Evolutionary conservation across 2,113 vertebrate genomes (phyloP).

Genomic region (Trichechus manatus): DNA sequence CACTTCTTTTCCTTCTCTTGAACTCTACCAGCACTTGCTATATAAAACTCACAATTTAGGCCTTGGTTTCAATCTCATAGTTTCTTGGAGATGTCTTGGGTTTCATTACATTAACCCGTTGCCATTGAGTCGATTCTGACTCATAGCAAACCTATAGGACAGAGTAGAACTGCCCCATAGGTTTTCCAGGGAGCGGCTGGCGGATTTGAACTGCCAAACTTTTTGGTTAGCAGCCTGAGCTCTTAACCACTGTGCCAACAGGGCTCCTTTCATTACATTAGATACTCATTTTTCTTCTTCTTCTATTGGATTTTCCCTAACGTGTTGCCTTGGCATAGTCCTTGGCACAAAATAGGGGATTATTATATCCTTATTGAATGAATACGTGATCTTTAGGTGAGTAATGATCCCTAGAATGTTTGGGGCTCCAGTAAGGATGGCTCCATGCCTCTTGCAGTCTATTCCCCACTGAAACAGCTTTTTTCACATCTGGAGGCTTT

Average conservation of each 20-base stretch:
- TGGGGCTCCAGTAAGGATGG: background rate
- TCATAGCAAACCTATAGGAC: too few relatives aligned
- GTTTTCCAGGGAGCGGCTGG: too few relatives aligned
- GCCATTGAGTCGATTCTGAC: too few relatives aligned
- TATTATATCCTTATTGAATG: background rate
- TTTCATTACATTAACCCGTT: background rate
- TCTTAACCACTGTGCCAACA: too few relatives aligned
- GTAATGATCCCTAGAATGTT: background rate
- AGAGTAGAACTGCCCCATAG: too few relatives aligned
- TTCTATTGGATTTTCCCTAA: slow-evolving; percentile 26
- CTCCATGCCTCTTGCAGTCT: background rate
- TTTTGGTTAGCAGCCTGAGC: too few relatives aligned
- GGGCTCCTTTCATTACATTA: background rate
- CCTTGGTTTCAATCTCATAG: background rate
- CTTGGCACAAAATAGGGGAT: background rate
- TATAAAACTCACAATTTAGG: background rate
- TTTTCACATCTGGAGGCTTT: background rate
- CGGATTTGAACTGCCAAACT: too few relatives aligned
- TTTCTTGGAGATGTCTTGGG: background rate
- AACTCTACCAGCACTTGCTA: background rate
- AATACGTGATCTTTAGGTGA: background rate
- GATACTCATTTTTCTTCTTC: background rate
- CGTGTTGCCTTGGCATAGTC: background rate
- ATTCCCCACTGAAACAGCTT: background rate
- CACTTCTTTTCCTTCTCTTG: background rate